Evolutionary conservation across 2,113 vertebrate species (phyloP), one percentile per base, ranked within the genome.

Genomic region (Equus quagga): DNA sequence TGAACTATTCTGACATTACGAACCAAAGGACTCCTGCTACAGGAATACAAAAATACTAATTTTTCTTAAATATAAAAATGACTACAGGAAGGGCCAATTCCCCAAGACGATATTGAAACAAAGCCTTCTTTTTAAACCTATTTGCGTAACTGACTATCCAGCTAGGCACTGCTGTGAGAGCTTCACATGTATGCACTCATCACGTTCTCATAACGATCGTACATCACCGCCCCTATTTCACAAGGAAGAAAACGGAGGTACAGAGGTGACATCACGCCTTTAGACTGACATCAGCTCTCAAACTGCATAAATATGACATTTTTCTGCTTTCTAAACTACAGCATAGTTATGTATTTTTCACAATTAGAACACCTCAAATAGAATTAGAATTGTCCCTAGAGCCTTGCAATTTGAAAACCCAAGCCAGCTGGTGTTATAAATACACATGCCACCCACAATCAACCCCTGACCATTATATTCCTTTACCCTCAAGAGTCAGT

Each of bases 11-110:
- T 69, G 41, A 83, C 51, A 49, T 31, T 9, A 78, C 46, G 28
- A 92, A 95, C 11, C 54, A 73, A 65, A 86, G 58, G 18, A 73
- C 26, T 36, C 56, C 26, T 62, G 13, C 24, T 64, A 62, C 1
- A 58, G 46, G 70, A 69, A 90, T 56, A 76, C 4, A 10, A 87
- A 97, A 89, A 83, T 72, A 69, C 21, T 62, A 49, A 81, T 67
- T 85, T 92, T 96, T 78, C 78, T 90, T 90, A 94, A 90, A 33
- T 44, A 73, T 67, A 89, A 87, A 96, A 92, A 89, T 46, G 64
- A 95, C 44, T 2, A 41, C 2, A 94, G 9, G 41, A 86, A 86
- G 36, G 80, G 3, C 14, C 8, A 49, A 64, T 70, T 76, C 36
- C 78, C 62, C 33, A 83, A 62, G 70, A 83, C 64, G 21, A 85